Conservation (phyloP, 2,888 invertebrate genomes). For the Hermodice carunculata region DNA sequence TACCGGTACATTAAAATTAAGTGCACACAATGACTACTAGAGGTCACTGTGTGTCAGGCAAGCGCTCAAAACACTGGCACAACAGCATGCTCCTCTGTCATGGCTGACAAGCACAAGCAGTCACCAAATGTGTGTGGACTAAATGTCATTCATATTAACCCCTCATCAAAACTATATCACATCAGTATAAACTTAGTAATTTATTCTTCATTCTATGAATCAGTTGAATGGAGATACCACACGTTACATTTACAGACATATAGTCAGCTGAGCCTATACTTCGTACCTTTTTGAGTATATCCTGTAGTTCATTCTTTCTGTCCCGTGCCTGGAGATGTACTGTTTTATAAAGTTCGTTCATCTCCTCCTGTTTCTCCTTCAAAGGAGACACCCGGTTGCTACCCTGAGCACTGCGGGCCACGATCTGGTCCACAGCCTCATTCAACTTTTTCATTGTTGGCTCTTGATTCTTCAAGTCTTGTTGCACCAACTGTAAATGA, state of each 20-base stretch:
- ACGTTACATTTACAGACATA: background rate
- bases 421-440: slow-evolving; percentile 60
- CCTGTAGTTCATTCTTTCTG: slow-evolving; percentile 66
- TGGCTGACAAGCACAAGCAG: too few species aligned
- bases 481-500: slow-evolving; percentile 56
- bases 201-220: too few species aligned
- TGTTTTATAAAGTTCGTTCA: slow-evolving; percentile 59
- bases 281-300: slow-evolving; percentile 63
- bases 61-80: too few species aligned
- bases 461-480: slow-evolving; percentile 62
- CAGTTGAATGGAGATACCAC: too few species aligned
- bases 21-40: too few species aligned
- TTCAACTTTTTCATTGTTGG: slow-evolving; percentile 57
- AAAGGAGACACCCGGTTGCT: slow-evolving; percentile 43
- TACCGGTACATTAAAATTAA: too few species aligned
- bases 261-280: background rate
- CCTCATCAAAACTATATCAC: too few species aligned
- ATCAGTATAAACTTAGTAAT: too few species aligned
- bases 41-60: too few species aligned
- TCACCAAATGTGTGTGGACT: too few species aligned
- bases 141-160: too few species aligned
- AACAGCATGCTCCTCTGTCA: too few species aligned
- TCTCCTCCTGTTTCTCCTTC: slow-evolving; percentile 56
- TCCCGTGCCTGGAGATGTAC: slow-evolving; percentile 52
- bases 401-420: slow-evolving; percentile 30